Base-by-base conservation (phyloP, 2,113 vertebrate genomes). In the Miniopterus natalensis region DNA sequence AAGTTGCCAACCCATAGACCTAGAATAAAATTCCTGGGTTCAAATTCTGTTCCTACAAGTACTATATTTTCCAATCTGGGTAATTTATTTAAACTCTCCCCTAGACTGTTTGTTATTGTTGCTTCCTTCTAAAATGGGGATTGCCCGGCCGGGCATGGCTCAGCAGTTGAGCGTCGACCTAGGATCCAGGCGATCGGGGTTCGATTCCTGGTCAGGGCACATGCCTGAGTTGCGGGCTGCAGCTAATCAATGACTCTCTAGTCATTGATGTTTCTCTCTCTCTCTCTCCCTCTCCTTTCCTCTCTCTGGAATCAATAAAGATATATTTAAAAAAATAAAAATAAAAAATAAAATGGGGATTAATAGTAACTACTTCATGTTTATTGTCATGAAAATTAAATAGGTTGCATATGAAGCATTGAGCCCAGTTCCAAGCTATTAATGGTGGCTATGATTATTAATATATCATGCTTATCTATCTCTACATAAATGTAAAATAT, bases 361-460 rank as follows among this genome's bases (percentile, higher is more conserved):
- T 61, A 31, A 57, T 27, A 87, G 5, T 55, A 88, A 79, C 11
- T 74, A 40, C 45, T 95, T 59, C 12, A 5, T 74, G 5, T 92
- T 92, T 74, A 42, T 79, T 87, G 14, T 57, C 47, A 59, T 87
- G 71, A 87, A 94, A 90, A 79, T 79, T 59, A 93, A 61, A 74
- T 88, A 63, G 45, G 6, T 86, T 74, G 4, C 1, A 7, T 45
- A 17, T 66, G 45, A 80, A 42, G 17, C 49, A 55, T 8, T 66
- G 40, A 87, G 36, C 23, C 29, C 11, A 51, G 31, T 84, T 18
- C 15, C 29, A 92, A 66, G 29, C 49, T n/a, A 59, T 25, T 90
- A 86, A 51, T 29, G 11, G 20, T 63, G 11, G 36, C 20, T 53
- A 55, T 31, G 53, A 51, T 80, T 68, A 59, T 65, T 80, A 88